Base-by-base conservation (phyloP, 2,888 invertebrate species). In the Margaritifera margaritifera region DNA sequence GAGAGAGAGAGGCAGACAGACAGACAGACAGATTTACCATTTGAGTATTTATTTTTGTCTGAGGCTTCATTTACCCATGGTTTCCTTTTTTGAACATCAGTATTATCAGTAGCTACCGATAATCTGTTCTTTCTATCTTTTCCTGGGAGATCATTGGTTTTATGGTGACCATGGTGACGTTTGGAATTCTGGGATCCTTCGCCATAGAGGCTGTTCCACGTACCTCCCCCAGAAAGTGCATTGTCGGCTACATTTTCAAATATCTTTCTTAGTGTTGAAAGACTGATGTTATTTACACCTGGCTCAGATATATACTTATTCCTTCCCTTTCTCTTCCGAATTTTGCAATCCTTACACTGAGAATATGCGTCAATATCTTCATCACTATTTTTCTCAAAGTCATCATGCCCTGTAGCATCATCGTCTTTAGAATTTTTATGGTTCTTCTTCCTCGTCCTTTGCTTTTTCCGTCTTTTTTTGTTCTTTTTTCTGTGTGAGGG, bases 211-310 rank as follows among this genome's bases (percentile, higher is more conserved):
- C 71, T 74, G 20, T 54, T 52, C 15, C 74, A 64, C n/a, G 74
- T 72, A 25, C 76, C 76, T 19, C 64, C 66, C 24, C 76, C 76
- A 18, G 76, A 77, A 56, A 77, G 42, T n/a, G 76, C 74, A 22
- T 77, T 72, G 66, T 77, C 74, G 52, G 76, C 76, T 42, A 77
- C 74, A 22, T 66, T 67, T 63, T 77, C 76, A 68, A 77, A 70
- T 62, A 77, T 72, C 57, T 66, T 69, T 20, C 76, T 61, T 24
- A 77, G 67, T 25, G 69, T 62, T 20, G 74, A 64, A 15, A 72
- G 71, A 57, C 67, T 77, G 25, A 77, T 68, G 55, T 62, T 53
- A 42, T 42, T 42, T 42, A 42, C 42, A 3, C 68, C 60, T 6
- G 58, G 52, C 15, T 62, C 57, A 22, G 63, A 59, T 42, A 42